A percentile compares a stretch with the other conserved stretches of the same genome.
phyloP scores from a whole-genome alignment of 2,888 invertebrate genomes.

The Baronia brevicornis region DNA sequence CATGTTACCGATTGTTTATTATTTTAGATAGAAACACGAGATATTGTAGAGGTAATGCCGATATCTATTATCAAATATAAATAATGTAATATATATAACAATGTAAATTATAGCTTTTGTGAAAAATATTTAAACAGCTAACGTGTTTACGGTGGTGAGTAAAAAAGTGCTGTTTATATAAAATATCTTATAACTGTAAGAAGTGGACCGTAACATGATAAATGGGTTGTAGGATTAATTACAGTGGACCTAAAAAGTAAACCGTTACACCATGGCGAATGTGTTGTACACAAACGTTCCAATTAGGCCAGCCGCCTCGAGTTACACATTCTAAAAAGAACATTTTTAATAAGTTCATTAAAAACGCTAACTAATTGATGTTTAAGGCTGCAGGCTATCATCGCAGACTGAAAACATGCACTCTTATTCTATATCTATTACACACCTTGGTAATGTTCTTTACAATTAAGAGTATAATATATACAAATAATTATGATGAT shows the following conservation, averaged over 20 bases:
- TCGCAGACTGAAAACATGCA: slow-evolving; percentile 18
- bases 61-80: too few relatives aligned
- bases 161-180: too few relatives aligned
- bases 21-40: slow-evolving; percentile 6
- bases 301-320: slow-evolving; percentile 45
- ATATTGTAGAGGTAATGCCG: slow-evolving; percentile 1
- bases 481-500: too few relatives aligned
- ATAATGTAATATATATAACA: too few relatives aligned
- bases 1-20: slow-evolving; percentile 8
- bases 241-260: slow-evolving; percentile 40
- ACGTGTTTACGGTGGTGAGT: too few relatives aligned
- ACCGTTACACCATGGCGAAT: slow-evolving; percentile 53
- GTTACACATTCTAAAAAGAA: slow-evolving; percentile 34
- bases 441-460: slow-evolving; percentile 18
- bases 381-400: too few relatives aligned
- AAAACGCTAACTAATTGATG: slow-evolving; percentile 23
- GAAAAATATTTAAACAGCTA: too few relatives aligned
- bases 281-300: slow-evolving; percentile 40
- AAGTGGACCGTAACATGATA: slow-evolving; percentile 30
- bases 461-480: too few relatives aligned
- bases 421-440: slow-evolving; percentile 19
- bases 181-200: too few relatives aligned
- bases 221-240: slow-evolving; percentile 40
- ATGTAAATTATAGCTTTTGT: too few relatives aligned
- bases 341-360: slow-evolving; percentile 33